Conservation (phyloP, 2,888 invertebrate species). For the Uropetala carovei region DNA sequence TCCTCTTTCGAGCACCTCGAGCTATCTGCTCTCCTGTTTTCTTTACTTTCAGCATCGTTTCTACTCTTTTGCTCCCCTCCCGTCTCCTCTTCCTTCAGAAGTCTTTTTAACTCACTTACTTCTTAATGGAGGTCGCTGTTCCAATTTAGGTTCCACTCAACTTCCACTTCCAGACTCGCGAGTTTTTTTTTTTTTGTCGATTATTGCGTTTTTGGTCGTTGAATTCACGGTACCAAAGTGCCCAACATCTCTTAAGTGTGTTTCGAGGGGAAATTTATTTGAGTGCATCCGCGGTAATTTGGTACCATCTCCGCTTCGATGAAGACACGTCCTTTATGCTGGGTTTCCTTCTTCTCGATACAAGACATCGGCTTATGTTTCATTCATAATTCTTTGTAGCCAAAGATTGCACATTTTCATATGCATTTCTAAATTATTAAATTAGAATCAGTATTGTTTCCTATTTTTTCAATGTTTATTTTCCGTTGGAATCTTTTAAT, state of each 20-base stretch:
- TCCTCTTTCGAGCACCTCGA: neutral
- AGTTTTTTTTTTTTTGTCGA: neutral
- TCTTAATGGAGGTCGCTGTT: slow-evolving; percentile 2
- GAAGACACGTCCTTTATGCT: too few species aligned
- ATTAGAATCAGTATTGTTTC: too few species aligned
- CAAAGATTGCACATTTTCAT: too few species aligned
- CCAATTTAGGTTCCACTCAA: neutral
- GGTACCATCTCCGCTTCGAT: too few species aligned
- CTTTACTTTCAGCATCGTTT: neutral
- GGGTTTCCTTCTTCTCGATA: too few species aligned
- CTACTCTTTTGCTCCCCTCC: neutral
- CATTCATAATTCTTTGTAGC: too few species aligned
- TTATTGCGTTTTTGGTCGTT: neutral
- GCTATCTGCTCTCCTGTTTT: neutral
- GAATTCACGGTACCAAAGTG: neutral
- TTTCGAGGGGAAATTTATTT: too few species aligned
- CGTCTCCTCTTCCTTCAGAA: neutral
- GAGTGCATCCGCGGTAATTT: too few species aligned
- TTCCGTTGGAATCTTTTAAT: too few species aligned
- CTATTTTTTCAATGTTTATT: too few species aligned
- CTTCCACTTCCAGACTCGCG: neutral
- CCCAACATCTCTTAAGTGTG: neutral
- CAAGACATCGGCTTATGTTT: too few species aligned
- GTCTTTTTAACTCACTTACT: slow-evolving; percentile 19
- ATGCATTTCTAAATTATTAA: too few species aligned